Conservation (phyloP, 2,888 invertebrate genomes). For the Dromius quadrimaculatus region DNA sequence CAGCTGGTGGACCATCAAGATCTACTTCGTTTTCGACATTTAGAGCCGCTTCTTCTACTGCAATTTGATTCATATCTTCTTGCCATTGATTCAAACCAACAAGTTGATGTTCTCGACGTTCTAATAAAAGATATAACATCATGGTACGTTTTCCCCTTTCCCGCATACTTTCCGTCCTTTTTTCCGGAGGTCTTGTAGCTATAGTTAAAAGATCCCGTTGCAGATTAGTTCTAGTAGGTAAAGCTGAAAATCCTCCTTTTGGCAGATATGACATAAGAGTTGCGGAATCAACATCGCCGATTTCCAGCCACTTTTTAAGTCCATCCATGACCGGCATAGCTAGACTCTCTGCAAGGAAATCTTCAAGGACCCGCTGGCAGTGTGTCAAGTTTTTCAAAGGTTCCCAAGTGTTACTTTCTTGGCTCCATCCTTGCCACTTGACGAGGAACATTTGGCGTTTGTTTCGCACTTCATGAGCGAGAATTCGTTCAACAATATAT, state of each 20-base stretch:
- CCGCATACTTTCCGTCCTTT: slow-evolving; percentile 65
- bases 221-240: slow-evolving; percentile 65
- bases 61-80: slow-evolving; percentile 77
- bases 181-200: slow-evolving; percentile 63
- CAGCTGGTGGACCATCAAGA: slow-evolving; percentile 82
- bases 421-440: slow-evolving; percentile 88
- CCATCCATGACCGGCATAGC: slow-evolving; percentile 57
- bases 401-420: slow-evolving; percentile 87
- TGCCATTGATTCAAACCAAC: slow-evolving; percentile 79
- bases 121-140: slow-evolving; percentile 67
- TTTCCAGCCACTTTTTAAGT: slow-evolving; percentile 59
- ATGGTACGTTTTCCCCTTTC: slow-evolving; percentile 68
- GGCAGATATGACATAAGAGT: slow-evolving; percentile 66
- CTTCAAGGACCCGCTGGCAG: slow-evolving; percentile 70
- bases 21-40: slow-evolving; percentile 86
- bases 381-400: slow-evolving; percentile 80
- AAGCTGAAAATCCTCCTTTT: slow-evolving; percentile 59
- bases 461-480: slow-evolving; percentile 71
- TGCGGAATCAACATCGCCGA: slow-evolving; percentile 64
- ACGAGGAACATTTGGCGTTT: slow-evolving; percentile 76
- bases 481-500: slow-evolving; percentile 84
- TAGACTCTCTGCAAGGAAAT: slow-evolving; percentile 63
- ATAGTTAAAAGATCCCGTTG: slow-evolving; percentile 67
- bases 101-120: slow-evolving; percentile 73
- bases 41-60: slow-evolving; percentile 76